Evolutionary conservation across 2,113 vertebrate species (phyloP), one percentile per base, ranked within the genome.

Genomic region (Lipophrys pholis): DNA sequence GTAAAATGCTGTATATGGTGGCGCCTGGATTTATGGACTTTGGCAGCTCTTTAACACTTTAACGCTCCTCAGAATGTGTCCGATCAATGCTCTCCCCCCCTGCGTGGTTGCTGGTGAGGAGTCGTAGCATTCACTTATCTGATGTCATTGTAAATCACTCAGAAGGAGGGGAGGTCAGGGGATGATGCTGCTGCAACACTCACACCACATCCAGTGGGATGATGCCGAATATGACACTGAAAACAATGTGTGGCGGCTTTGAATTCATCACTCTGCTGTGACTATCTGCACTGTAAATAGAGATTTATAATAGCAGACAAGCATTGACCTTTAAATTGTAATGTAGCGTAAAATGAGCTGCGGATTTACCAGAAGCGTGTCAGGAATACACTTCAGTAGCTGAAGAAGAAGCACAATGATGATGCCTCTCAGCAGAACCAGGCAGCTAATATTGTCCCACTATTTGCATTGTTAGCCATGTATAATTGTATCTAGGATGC

Each of bases 11-110:
- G 65, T 73, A 62, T 72, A 75, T 3, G 43, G 39, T 21, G 78
- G 53, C 35, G 45, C 42, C 63, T 76, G 83, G 87, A 93, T 90
- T 91, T 89, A 90, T 91, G 76, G 91, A 90, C 76, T 89, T 90
- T 91, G 91, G 88, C 90, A 85, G 83, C 76, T 55, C 80, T 85
- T 87, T 83, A 88, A 90, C 89, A 91, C 87, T 90, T 90, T 83
- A 86, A 88, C 70, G 66, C 81, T 88, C 76, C 76, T 81, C 76
- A 69, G 78, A 91, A 89, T 80, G 83, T 90, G 89, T 91, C 87
- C 81, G 80, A 91, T 93, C 89, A 87, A 87, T 91, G 90, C 46
- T 15, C 64, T 75, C 77, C 63, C 71, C 69, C 59, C 21, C 63
- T 50, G 72, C 62, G 8, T 46, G 73, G 69, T 8, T 11, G 52